Evolutionary conservation across 35 echinoderm and acorn worm species (phyloP), one percentile per base, ranked within the genome.

Genomic region (Holothuria glaberrima): DNA sequence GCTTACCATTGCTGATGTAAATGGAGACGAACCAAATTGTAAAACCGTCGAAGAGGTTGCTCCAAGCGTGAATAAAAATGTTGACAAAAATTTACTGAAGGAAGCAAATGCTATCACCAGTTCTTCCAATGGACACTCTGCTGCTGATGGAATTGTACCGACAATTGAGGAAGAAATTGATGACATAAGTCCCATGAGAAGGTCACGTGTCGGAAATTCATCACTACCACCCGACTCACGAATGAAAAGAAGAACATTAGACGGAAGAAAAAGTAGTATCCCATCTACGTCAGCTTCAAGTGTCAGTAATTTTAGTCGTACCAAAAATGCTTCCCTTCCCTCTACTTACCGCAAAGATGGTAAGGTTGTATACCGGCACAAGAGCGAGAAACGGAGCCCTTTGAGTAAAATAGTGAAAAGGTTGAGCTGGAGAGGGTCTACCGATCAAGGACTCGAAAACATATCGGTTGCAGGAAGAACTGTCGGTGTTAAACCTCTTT

Each of bases 281-380:
- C n/a, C 80, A 19, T 63, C 13, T 1, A 33, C 58, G 9, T 32
- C 52, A 22, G 4, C 52, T 13, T 16, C 80, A 61, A 84, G 54
- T 19, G 57, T 2, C 56, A 18, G 7, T 21, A 84, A 36, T 33
- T 84, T 84, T 38, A 84, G 56, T 27, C 80, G 80, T 34, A 12
- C 80, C 27, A 84, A 61, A 63, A 84, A 84, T 63, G 80, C 80
- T 48, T 84, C 80, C 16, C 80, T 84, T 9, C 80, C 80, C 19
- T 24, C 80, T 33, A 13, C 25, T 48, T 30, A 61, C 13, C 56
- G 80, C 18, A 84, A 84, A 54, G 50, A 24, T 6, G 41, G 41
- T 78, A 48, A 48, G 20, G 80, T 84, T 17, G 33, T 56, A 30
- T 56, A 58, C 28, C 52, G 80, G 17, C 52, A 84, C 7, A 84